phyloP scores from a whole-genome alignment of 2,888 invertebrate genomes.

The Pedicia rivosa region DNA sequence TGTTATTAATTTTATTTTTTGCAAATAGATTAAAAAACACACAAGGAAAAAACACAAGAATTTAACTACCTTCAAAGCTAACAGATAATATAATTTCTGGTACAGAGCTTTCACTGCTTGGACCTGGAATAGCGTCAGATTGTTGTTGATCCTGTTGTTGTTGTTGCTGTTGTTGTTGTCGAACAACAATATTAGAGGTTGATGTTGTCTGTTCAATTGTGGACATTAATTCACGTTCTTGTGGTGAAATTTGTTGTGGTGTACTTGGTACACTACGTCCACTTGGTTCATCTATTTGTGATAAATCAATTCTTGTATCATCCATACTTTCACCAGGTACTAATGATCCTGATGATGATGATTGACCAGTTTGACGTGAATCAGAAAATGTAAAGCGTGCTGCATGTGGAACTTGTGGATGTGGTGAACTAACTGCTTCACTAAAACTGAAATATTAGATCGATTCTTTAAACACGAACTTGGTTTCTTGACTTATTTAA shows the following conservation, averaged over 20 bases:
- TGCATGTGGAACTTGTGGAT: constrained; percentile 50
- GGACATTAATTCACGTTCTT: background rate
- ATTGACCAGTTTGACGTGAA: constrained; percentile 25
- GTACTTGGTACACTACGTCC: constrained; percentile 53
- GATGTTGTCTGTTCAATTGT: constrained; percentile 6
- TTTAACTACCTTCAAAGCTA: constrained; percentile 9
- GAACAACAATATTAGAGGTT: constrained; percentile 18
- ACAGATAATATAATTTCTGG: constrained; percentile 12
- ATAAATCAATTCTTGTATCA: constrained; percentile 57
- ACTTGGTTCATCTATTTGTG: constrained; percentile 29
- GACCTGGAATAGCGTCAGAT: constrained; percentile 19
- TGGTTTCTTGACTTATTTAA: too few relatives aligned
- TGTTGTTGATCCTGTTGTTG: constrained; percentile 23
- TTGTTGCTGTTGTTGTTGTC: constrained; percentile 18
- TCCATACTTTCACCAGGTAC: constrained; percentile 42
- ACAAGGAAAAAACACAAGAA: too few relatives aligned
- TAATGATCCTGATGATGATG: constrained; percentile 5
- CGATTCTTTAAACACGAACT: too few relatives aligned
- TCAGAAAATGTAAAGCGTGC: constrained; percentile 51
- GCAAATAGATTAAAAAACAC: too few relatives aligned
- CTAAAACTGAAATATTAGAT: too few relatives aligned
- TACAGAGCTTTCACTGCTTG: constrained; percentile 10
- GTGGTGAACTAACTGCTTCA: constrained; percentile 83
- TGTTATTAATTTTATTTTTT: too few relatives aligned
- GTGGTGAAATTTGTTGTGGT: constrained; percentile 44